phyloP scores from a whole-genome alignment of 1,140 invertebrate species.

The Lucilia cuprina region DNA sequence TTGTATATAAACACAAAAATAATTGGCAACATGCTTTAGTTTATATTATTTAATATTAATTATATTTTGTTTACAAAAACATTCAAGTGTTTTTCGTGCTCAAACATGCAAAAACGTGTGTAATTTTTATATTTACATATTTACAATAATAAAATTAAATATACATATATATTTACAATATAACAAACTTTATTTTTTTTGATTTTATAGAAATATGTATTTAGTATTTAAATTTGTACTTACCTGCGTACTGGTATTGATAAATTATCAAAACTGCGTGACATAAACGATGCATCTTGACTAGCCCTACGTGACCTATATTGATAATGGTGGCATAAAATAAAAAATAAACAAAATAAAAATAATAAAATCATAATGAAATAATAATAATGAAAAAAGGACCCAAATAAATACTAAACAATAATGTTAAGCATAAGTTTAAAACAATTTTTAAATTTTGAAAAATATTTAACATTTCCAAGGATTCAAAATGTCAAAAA shows the following conservation, averaged over 20 bases:
- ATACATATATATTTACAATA: not conserved
- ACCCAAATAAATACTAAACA: not conserved
- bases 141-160: not conserved
- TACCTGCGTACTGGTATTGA: conserved; percentile 61
- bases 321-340: conserved; percentile 1
- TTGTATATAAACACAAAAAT: too few relatives aligned
- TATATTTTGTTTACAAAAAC: too few relatives aligned
- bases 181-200: not conserved
- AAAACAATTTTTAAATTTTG: too few relatives aligned
- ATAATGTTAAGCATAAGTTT: not conserved
- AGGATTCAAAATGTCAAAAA: too few relatives aligned
- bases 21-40: too few relatives aligned
- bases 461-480: too few relatives aligned
- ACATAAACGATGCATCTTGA: conserved; percentile 73
- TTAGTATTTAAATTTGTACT: conserved; percentile 42
- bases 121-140: not conserved
- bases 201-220: not conserved
- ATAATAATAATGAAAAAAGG: conserved; percentile 15
- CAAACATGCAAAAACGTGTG: not conserved
- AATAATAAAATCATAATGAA: conserved; percentile 8
- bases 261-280: conserved; percentile 68
- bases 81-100: not conserved
- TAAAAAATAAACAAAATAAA: conserved; percentile 9
- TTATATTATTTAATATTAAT: too few relatives aligned
- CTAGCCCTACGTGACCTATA: conserved; percentile 79